Evolutionary conservation across 2,113 vertebrate genomes (phyloP).

Genomic region (Synodontis membranacea): DNA sequence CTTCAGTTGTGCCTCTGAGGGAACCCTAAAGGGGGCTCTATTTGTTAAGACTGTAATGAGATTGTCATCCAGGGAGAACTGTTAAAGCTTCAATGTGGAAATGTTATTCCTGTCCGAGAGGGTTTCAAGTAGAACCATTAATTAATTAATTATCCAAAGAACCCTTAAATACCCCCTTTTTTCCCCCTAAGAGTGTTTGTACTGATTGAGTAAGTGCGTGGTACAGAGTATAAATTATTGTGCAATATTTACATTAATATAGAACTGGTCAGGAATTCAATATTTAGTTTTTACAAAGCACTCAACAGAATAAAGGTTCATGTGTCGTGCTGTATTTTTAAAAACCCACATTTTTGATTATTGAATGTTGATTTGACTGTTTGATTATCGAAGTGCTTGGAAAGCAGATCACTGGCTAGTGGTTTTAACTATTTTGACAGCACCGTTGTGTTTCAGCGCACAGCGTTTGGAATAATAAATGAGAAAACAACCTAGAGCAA

Average conservation of each 20-base stretch:
- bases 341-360: too few relatives aligned
- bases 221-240: not conserved
- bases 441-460: not conserved
- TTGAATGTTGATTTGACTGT: too few relatives aligned
- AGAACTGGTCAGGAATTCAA: not conserved
- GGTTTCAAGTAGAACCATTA: not conserved
- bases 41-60: too few relatives aligned
- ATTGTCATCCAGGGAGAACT: not conserved
- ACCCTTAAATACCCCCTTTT: not conserved
- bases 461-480: not conserved
- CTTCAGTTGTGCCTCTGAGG: not conserved
- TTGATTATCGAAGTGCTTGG: slow-evolving; percentile 39
- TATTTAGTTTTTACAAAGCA: not conserved
- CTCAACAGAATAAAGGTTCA: not conserved
- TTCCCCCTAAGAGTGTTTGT: not conserved
- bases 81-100: not conserved
- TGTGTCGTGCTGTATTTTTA: slow-evolving; percentile 23
- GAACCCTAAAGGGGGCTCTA: not conserved
- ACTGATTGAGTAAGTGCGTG: not conserved
- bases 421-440: not conserved
- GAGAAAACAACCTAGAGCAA: not conserved
- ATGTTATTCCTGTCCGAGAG: not conserved
- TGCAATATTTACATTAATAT: not conserved
- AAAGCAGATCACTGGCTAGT: not conserved
- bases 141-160: not conserved